phyloP scores from a whole-genome alignment of 2,797 vertebrate genomes.

The Neosilurus hyrtlii region DNA sequence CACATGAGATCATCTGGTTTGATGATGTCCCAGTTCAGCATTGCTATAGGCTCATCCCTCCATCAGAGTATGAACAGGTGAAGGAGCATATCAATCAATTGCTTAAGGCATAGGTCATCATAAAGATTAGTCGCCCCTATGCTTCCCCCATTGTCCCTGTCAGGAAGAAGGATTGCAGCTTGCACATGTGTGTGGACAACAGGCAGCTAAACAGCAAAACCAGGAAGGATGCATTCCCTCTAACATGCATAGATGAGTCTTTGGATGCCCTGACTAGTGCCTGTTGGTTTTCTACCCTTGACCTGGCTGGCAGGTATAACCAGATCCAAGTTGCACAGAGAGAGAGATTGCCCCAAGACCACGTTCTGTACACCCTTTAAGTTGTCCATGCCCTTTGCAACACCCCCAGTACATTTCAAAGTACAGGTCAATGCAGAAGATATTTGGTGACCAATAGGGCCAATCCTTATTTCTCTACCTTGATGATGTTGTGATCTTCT shows the following conservation, averaged over 20 bases:
- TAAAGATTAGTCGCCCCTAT: neutral
- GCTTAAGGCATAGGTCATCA: neutral
- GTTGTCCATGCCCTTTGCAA: constrained; percentile 3
- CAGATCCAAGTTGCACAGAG: neutral
- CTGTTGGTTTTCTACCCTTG: neutral
- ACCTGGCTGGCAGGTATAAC: constrained; percentile 1
- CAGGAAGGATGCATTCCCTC: neutral
- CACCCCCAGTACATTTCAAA: neutral
- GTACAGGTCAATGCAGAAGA: neutral
- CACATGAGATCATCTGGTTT: too few species aligned
- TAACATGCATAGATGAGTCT: neutral
- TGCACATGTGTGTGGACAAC: neutral
- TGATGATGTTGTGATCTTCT: neutral
- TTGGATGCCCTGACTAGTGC: neutral
- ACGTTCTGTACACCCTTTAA: neutral
- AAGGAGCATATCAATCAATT: neutral
- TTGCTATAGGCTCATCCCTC: neutral
- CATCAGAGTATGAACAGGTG: neutral
- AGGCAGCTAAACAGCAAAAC: neutral
- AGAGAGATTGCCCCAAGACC: neutral
- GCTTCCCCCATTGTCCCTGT: too few species aligned
- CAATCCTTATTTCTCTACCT: neutral
- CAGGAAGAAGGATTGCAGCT: too few species aligned
- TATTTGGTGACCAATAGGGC: neutral
- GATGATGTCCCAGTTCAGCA: neutral